phyloP scores from a whole-genome alignment of 2,888 invertebrate genomes.

The Nomada lathburiana region DNA sequence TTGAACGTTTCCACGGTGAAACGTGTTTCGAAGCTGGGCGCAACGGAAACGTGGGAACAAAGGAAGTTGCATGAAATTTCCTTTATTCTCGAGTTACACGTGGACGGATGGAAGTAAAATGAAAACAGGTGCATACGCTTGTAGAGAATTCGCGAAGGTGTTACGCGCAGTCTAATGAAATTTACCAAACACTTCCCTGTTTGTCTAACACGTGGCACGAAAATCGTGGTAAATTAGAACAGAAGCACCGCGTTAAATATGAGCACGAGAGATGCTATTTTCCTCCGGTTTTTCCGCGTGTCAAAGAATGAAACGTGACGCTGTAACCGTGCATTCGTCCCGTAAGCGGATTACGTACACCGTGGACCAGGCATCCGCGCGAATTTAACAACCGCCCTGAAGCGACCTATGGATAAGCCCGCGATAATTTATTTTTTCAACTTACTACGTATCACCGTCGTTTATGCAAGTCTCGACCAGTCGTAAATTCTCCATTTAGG shows the following conservation, averaged over 20 bases:
- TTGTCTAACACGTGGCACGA: background rate
- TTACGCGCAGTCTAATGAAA: no score
- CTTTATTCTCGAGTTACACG: no score
- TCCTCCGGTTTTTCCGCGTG: conserved; percentile 1
- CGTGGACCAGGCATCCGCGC: conserved; percentile 27
- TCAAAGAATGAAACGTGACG: background rate
- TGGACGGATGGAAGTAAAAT: no score
- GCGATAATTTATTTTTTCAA: conserved; percentile 19
- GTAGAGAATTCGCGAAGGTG: no score
- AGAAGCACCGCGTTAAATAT: background rate
- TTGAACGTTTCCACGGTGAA: background rate
- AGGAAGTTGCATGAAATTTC: background rate
- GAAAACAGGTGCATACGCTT: no score
- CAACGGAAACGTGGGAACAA: background rate
- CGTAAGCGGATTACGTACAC: conserved; percentile 43
- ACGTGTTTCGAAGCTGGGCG: background rate
- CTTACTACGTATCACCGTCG: background rate
- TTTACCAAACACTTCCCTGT: background rate
- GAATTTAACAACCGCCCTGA: conserved; percentile 23
- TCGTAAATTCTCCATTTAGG: background rate
- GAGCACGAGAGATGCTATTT: background rate
- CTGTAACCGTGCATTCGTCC: conserved; percentile 6
- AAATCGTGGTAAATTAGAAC: background rate
- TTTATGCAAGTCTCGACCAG: background rate
- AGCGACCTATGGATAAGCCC: conserved; percentile 6